Evolutionary conservation across 2,888 invertebrate genomes (phyloP), one percentile per base, ranked within the genome.

Genomic region (Reticulitermes lucifugus): DNA sequence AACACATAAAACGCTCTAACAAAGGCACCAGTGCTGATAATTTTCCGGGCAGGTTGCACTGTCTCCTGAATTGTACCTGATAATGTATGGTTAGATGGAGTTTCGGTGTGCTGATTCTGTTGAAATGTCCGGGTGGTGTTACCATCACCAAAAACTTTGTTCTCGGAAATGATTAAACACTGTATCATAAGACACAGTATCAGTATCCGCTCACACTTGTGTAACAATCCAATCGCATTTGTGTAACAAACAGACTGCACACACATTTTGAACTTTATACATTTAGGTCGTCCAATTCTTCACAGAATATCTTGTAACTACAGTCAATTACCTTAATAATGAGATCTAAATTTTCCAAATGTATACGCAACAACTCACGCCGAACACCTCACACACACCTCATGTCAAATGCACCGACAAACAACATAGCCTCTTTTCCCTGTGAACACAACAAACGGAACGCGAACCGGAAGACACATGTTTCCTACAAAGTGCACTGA

Each of bases 1-100:
- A 91, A 90, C 71, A 91, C 91, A 87, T 89, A 90, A 87, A 91
- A 89, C 79, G 90, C 91, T 84, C 91, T 89, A 59, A 88, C 83
- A n/a, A 90, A 83, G 35, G 91, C 91, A 59, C 90, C 91, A 46
- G 89, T 85, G 85, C 90, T 89, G 73, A 90, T 86, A 88, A 85
- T 71, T 35, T 55, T 43, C 18, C 7, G 25, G 25, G 65, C 7
- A 65, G 65, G 65, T 10, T 22, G 22, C 25, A 65, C 65, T 4
- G 65, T 65, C 65, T 65, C 25, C n/a, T 65, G 65, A 65, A 6
- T 6, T 65, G 65, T 7, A n/a, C 9, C 6, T 46, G 46, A 46
- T 12, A 6, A 46, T 46, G 60, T 7, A 41, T 25, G n/a, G n/a
- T 73, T 10, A 7, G 73, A 3, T 29, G 41, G 2, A 73, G 18